Evolutionary conservation across 2,113 vertebrate genomes (phyloP), one percentile per base, ranked within the genome.

Genomic region (Orcinus orca): DNA sequence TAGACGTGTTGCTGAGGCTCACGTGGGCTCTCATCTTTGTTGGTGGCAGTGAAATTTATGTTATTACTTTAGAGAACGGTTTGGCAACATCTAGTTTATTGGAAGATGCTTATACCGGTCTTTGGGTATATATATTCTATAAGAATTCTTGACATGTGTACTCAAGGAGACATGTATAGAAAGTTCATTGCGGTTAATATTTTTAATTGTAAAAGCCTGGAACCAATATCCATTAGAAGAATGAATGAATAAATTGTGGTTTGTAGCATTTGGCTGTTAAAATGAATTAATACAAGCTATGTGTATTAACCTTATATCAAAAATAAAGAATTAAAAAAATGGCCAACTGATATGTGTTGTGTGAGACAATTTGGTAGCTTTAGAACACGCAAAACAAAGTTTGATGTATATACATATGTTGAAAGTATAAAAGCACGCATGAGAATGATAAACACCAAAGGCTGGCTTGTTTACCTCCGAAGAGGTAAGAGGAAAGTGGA

Each of bases 201-300:
- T 93, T 96, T 90, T 93, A 90, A 95, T 60, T 80, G 12, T 93
- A 90, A 63, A 92, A 92, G 60, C 47, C n/a, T 50, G 47, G 36
- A 86, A 74, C 47, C 26, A 55, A 33, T 95, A 44, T 53, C 47
- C 47, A 85, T 73, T 89, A 93, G 47, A 85, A 93, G 76, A 83
- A 62, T 60, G 33, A 36, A 53, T 88, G 53, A 89, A 70, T 70
- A 55, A 36, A 73, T 31, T 87, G 74, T 76, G 50, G 15, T 65
- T 79, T 88, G 8, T 50, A 73, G 63, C 29, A 89, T 84, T 36
- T 89, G 79, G 44, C 29, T 85, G 3, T 95, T 89, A 89, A 88
- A 83, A 70, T 92, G 83, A 84, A 81, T 81, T 81, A 86, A 71
- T 29, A 25, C 25, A 65, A 50, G n/a, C 9, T 86, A 89, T 50